Percentiles rank a stretch among this genome's conserved stretches.
phyloP scores from a whole-genome alignment of 2,888 invertebrate genomes.

The Plagiodera versicolora region DNA sequence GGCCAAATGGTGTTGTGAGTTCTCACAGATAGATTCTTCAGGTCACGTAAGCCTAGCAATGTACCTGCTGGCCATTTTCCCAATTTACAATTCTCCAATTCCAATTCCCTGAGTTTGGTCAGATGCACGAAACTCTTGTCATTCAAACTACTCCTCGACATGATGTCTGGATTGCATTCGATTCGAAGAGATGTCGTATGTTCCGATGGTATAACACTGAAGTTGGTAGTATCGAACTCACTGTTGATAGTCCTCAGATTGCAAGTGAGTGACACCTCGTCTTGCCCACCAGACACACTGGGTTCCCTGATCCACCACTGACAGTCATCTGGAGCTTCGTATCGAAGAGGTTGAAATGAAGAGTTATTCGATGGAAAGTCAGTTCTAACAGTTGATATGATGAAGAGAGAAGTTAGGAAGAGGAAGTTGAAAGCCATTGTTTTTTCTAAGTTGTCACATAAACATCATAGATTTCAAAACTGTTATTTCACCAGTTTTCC shows the following conservation, averaged over 20 bases:
- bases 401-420: constrained; percentile 23
- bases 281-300: constrained; percentile 58
- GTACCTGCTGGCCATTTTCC: constrained; percentile 80
- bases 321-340: constrained; percentile 86
- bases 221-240: constrained; percentile 86
- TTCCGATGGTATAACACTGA: constrained; percentile 82
- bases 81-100: constrained; percentile 85
- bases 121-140: constrained; percentile 80
- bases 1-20: constrained; percentile 86
- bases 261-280: constrained; percentile 77
- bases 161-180: constrained; percentile 77
- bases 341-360: constrained; percentile 58
- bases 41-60: constrained; percentile 75
- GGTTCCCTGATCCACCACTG: constrained; percentile 73
- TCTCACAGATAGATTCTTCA: constrained; percentile 81
- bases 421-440: constrained; percentile 32
- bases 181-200: constrained; percentile 78
- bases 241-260: constrained; percentile 83
- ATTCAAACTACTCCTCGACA: constrained; percentile 77
- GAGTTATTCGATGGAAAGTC: constrained; percentile 42
- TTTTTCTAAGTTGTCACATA: constrained; percentile 20
- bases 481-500: background rate
- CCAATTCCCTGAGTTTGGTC: constrained; percentile 75
- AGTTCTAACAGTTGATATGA: constrained; percentile 3
- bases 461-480: background rate